Evolutionary conservation across 2,888 invertebrate genomes (phyloP).

Genomic region (Pachymerium ferrugineum): DNA sequence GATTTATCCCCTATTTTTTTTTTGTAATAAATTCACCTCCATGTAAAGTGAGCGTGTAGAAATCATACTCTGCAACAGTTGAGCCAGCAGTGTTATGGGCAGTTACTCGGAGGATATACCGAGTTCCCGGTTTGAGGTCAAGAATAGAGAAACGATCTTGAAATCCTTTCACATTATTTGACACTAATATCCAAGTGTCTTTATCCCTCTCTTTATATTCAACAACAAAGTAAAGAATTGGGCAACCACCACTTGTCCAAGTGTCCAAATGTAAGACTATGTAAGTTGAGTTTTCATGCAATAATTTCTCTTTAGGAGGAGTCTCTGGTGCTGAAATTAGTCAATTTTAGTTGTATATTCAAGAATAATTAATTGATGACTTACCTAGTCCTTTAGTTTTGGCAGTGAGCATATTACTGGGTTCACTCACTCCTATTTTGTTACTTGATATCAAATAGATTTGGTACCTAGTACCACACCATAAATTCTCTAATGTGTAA

Average conservation of each 20-base stretch:
- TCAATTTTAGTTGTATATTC: background rate
- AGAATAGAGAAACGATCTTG: slow-evolving; percentile 65
- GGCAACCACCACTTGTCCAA: slow-evolving; percentile 93
- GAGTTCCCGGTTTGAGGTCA: slow-evolving; percentile 85
- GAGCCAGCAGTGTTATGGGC: slow-evolving; percentile 30
- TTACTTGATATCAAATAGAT: slow-evolving; percentile 27
- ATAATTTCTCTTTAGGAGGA: slow-evolving; percentile 35
- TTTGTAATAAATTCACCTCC: slow-evolving; percentile 28
- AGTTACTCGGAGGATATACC: slow-evolving; percentile 89
- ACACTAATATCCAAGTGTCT: slow-evolving; percentile 35
- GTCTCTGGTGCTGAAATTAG: slow-evolving; percentile 32
- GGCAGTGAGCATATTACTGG: slow-evolving; percentile 15
- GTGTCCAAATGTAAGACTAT: slow-evolving; percentile 71
- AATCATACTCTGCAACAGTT: slow-evolving; percentile 16
- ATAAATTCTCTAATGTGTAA: slow-evolving; percentile 16
- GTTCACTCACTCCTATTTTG: slow-evolving; percentile 21
- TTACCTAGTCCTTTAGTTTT: slow-evolving; percentile 32
- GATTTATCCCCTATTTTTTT: too few species aligned
- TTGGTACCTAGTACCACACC: slow-evolving; percentile 31
- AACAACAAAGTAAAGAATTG: slow-evolving; percentile 90
- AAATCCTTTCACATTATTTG: slow-evolving; percentile 34
- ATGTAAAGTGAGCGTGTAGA: background rate
- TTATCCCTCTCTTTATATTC: slow-evolving; percentile 57
- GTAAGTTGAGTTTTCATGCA: slow-evolving; percentile 45
- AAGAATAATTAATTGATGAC: background rate